A percentile compares a stretch with the other conserved stretches of the same genome.
Evolutionary conservation across 2,797 vertebrate species (phyloP).

Genomic region (Morelia viridis): DNA sequence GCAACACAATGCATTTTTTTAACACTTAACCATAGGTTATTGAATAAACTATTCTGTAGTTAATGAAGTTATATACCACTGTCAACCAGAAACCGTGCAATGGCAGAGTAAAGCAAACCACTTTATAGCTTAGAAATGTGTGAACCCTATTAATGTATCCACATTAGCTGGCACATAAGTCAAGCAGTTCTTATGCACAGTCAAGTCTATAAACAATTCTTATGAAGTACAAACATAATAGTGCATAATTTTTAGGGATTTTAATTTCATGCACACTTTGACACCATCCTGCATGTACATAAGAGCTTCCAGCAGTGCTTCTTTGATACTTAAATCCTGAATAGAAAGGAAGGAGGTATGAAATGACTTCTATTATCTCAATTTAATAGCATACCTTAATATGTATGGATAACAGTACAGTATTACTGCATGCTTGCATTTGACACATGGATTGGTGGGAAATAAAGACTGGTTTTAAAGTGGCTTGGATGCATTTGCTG

Average conservation of each 20-base stretch:
- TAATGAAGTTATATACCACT: background rate
- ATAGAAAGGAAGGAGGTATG: background rate
- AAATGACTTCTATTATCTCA: background rate
- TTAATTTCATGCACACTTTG: background rate
- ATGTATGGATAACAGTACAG: background rate
- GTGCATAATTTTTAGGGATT: background rate
- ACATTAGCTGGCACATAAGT: background rate
- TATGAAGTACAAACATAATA: background rate
- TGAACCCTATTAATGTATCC: background rate
- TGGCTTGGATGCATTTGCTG: constrained; percentile 14
- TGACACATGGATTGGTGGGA: background rate
- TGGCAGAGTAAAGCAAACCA: background rate
- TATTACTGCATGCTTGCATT: background rate
- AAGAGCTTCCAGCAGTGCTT: background rate
- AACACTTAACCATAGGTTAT: background rate
- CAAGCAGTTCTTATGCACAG: background rate
- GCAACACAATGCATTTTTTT: background rate
- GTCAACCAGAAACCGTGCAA: background rate
- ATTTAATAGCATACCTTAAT: background rate
- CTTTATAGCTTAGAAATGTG: background rate
- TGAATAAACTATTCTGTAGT: background rate
- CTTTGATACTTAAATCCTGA: background rate
- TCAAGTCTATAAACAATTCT: background rate
- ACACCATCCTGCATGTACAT: background rate
- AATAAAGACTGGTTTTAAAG: background rate